Percentiles rank a stretch among this genome's conserved stretches.
Conservation (phyloP, 2,113 vertebrate genomes). For the Sebastes schlegelii region DNA sequence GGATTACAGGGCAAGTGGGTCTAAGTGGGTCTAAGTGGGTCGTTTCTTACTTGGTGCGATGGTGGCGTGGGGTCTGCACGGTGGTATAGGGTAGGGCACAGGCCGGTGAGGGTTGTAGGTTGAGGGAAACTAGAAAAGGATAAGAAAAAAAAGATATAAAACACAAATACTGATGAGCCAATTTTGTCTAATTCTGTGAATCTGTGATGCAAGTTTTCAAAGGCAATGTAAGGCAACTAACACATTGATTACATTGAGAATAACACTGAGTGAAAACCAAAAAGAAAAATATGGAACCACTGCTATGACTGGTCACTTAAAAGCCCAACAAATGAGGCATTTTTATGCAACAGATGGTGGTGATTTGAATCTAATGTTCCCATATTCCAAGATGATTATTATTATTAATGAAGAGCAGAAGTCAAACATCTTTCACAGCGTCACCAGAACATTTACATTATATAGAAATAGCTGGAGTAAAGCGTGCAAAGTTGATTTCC, state of each 20-base stretch:
- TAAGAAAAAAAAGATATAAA: not conserved
- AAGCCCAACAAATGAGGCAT: not conserved
- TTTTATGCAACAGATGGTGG: not conserved
- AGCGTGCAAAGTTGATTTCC: not conserved
- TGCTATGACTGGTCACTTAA: not conserved
- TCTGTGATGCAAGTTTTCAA: not conserved
- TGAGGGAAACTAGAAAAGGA: conserved; percentile 88
- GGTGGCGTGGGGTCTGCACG: conserved; percentile 95
- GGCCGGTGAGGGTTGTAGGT: conserved; percentile 97
- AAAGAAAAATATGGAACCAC: not conserved
- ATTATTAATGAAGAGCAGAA: not conserved
- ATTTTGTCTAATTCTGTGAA: not conserved
- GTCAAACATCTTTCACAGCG: not conserved
- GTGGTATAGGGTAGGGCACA: conserved; percentile 97
- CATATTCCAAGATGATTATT: not conserved
- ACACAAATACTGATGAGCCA: not conserved
- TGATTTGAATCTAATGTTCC: not conserved
- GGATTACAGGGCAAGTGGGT: not conserved
- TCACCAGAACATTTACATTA: not conserved
- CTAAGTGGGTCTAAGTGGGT: conserved; percentile 1
- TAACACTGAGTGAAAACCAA: not conserved
- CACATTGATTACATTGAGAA: not conserved
- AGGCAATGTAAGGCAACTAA: not conserved
- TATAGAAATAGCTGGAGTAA: not conserved
- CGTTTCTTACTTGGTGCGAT: conserved; percentile 96